Conservation (phyloP, 2,797 vertebrate species). For the Pogoniulus pusillus region DNA sequence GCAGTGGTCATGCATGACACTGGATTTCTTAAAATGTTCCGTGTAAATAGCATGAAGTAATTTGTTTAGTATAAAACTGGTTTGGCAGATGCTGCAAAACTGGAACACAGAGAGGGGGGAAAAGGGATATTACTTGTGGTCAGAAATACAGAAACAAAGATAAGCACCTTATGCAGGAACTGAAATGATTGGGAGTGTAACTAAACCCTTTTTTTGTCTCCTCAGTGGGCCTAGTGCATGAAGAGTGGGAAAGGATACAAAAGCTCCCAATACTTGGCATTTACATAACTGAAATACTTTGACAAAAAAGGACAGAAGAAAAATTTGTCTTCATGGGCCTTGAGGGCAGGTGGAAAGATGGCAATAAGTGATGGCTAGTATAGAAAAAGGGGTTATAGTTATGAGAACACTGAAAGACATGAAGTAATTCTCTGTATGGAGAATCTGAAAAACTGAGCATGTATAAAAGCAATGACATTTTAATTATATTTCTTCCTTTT, state of each 20-base stretch:
- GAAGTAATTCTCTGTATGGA: not conserved
- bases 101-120: not conserved
- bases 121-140: not conserved
- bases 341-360: not conserved
- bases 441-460: not conserved
- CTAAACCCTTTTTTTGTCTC: not conserved
- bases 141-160: not conserved
- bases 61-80: slow-evolving; percentile 20
- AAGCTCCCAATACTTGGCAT: not conserved
- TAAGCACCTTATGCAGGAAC: not conserved
- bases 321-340: not conserved
- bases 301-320: not conserved
- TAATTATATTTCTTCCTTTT: not conserved
- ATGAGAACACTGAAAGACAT: not conserved
- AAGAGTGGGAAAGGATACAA: not conserved
- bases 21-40: slow-evolving; percentile 29
- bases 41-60: slow-evolving; percentile 37
- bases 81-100: slow-evolving; percentile 10
- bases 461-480: not conserved
- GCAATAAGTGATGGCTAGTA: not conserved
- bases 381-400: not conserved
- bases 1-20: not conserved
- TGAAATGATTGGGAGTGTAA: not conserved
- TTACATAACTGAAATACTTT: not conserved
- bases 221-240: rapidly evolving